Conservation (phyloP, 2,797 vertebrate genomes). For the Melanotaenia parkinsoni region DNA sequence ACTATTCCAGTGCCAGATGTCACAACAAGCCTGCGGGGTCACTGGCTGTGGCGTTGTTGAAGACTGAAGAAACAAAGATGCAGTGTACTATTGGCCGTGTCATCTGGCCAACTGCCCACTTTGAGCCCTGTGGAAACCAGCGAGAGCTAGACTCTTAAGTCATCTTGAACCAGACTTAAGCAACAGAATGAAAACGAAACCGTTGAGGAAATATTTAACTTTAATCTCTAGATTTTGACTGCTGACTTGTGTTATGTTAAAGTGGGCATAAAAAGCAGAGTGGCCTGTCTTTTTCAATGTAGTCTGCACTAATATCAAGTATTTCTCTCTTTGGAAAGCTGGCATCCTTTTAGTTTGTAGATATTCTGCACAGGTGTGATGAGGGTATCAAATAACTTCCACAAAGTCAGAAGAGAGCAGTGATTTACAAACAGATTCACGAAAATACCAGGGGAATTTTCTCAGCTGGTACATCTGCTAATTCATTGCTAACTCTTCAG, state of each 20-base stretch:
- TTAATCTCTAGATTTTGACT: neutral
- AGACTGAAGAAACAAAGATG: constrained; percentile 78
- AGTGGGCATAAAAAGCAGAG: neutral
- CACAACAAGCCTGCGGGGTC: constrained; percentile 63
- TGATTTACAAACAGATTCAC: neutral
- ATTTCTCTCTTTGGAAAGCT: neutral
- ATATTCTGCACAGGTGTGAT: neutral
- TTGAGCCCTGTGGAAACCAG: constrained; percentile 46
- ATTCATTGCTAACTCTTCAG: constrained; percentile 21
- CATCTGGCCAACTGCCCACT: constrained; percentile 72
- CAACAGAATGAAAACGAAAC: constrained; percentile 8
- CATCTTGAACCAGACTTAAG: constrained; percentile 19
- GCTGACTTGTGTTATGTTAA: neutral
- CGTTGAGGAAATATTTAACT: neutral
- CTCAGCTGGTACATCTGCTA: constrained; percentile 6
- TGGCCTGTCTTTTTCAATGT: neutral
- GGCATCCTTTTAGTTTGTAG: neutral
- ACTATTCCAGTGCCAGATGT: constrained; percentile 77
- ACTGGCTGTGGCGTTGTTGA: constrained; percentile 63
- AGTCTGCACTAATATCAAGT: neutral
- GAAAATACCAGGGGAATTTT: neutral
- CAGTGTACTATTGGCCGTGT: constrained; percentile 77
- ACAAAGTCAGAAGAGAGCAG: neutral
- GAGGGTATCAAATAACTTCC: neutral
- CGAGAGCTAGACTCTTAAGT: constrained; percentile 36